These are phyloP conservation scores for Psococerastis gibbosa DNA, from an alignment of 2,888 invertebrate genomes.

Conservation along the genomic window DNA sequence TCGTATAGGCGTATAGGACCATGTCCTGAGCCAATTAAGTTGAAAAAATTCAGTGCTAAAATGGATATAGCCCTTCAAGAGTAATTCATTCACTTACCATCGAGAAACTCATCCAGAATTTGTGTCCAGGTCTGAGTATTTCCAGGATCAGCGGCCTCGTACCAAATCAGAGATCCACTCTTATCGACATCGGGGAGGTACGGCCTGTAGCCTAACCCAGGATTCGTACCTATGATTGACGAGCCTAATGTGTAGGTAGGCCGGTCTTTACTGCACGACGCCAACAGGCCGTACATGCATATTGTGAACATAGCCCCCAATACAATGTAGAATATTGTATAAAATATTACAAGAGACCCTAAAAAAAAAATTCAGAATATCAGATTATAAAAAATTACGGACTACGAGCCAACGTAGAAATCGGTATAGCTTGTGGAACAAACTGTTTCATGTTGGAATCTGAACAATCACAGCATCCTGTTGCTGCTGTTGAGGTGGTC, in stretches of 20 bases:
- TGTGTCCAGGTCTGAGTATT: conserved; percentile 34
- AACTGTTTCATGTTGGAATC: too few relatives aligned
- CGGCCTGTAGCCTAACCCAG: conserved; percentile 48
- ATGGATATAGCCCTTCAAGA: too few relatives aligned
- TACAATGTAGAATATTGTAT: conserved; percentile 67
- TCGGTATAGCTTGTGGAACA: too few relatives aligned
- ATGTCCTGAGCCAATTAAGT: too few relatives aligned
- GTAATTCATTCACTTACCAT: conserved; percentile 29
- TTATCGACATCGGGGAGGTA: conserved; percentile 29
- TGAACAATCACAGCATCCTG: too few relatives aligned
- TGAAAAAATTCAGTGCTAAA: too few relatives aligned
- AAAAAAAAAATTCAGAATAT: conserved; percentile 20
- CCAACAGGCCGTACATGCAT: conserved; percentile 65
- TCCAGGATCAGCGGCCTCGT: conserved; percentile 30
- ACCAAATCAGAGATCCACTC: conserved; percentile 41
- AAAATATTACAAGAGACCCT: conserved; percentile 72
- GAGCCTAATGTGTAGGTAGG: conserved; percentile 57
- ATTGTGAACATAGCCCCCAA: conserved; percentile 69
- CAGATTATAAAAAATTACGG: too few relatives aligned
- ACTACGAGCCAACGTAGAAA: too few relatives aligned
- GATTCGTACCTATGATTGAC: conserved; percentile 61
- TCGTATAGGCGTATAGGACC: too few relatives aligned
- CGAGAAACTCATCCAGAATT: conserved; percentile 34
- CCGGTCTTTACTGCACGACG: conserved; percentile 41
- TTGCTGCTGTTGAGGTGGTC: too few relatives aligned